Base-by-base conservation (phyloP, 2,888 invertebrate species). In the Ornithoptera priamus region DNA sequence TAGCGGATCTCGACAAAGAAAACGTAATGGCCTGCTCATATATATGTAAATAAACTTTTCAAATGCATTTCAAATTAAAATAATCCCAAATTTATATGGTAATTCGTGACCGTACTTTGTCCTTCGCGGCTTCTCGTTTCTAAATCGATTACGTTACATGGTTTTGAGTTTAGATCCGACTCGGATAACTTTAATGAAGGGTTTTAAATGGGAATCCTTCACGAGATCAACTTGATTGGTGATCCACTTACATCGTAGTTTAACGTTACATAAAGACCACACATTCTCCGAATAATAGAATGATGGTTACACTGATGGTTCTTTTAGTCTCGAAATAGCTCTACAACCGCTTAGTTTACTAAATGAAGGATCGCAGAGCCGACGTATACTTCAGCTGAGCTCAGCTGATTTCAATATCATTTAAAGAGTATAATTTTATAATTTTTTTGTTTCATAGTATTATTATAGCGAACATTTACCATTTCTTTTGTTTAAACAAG, bases 21-120 rank as follows among this genome's bases (percentile, higher is more conserved):
- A 87, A 86, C 79, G 82, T 88, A 87, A 89, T 87, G 82, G 83
- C 71, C 46, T 81, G 76, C 85, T 86, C 85, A 87, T 90, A 87
- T 89, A 90, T 84, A 92, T 91, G 91, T 86, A 87, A 91, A 91
- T 91, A 89, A 85, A 88, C 85, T 86, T 85, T 83, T 82, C 79
- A 85, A 90, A 89, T 89, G 90, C 89, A 86, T 87, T 89, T 86
- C 82, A 89, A 90, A 91, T 91, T 91, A 92, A 90, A 90, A 90
- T 90, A 89, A 91, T 89, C 88, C 88, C 83, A 80, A 90, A 90
- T 90, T 90, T 90, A 90, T 88, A 92, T 91, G 92, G 87, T 87
- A 92, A 90, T 91, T 88, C 81, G 85, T 87, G 86, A 87, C 89
- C 89, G 87, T 89, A 86, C 82, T 89, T 87, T 86, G 90, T 89